Conservation (phyloP, 2,888 invertebrate species). For the Nomada ruficornis region DNA sequence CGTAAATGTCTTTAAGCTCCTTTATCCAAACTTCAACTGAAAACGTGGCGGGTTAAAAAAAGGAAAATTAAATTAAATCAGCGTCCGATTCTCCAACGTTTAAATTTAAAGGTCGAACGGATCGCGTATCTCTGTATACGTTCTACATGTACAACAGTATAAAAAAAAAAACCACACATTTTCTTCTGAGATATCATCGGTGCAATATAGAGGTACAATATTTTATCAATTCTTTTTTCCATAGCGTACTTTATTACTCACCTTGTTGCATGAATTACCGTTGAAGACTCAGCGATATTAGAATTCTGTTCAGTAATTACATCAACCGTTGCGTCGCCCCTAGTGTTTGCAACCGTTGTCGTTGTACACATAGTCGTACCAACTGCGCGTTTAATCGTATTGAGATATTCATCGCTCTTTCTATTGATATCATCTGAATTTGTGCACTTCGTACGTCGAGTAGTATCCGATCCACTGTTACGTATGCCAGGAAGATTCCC, state of each 20-base stretch:
- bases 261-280: slow-evolving; percentile 63
- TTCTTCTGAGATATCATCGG: slow-evolving; percentile 8
- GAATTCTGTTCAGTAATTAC: slow-evolving; percentile 56
- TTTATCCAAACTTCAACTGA: no score
- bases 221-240: slow-evolving; percentile 21
- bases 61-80: no score
- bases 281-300: slow-evolving; percentile 60
- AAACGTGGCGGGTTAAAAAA: no score
- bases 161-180: not conserved
- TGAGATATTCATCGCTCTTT: slow-evolving; percentile 55
- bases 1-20: no score
- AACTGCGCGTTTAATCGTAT: slow-evolving; percentile 62
- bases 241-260: slow-evolving; percentile 54
- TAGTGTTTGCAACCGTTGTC: slow-evolving; percentile 38
- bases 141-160: slow-evolving; percentile 4
- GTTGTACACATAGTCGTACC: slow-evolving; percentile 55
- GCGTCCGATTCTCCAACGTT: not conserved
- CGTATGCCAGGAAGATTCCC: slow-evolving; percentile 19
- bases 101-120: not conserved
- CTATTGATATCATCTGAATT: slow-evolving; percentile 48
- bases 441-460: slow-evolving; percentile 36
- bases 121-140: not conserved
- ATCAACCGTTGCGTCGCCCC: slow-evolving; percentile 40
- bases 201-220: slow-evolving; percentile 8
- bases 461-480: slow-evolving; percentile 1